Evolutionary conservation across 1,140 invertebrate species (phyloP), one percentile per base, ranked within the genome.

Genomic region (Mercenaria mercenaria): DNA sequence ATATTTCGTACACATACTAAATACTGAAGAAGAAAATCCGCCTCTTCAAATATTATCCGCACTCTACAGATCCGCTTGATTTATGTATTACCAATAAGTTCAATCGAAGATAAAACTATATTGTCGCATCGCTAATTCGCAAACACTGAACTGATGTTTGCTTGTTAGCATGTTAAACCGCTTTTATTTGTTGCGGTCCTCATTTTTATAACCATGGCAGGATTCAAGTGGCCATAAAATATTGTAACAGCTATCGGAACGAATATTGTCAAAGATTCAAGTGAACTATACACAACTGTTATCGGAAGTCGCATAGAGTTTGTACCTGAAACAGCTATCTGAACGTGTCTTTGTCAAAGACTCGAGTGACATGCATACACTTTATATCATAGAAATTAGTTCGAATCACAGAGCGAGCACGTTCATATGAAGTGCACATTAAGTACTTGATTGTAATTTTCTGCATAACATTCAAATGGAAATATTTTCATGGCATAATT

Each of bases 191-290:
- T 72, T 41, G 8, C 67, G 34, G 4, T 20, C 67, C 15, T 72
- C 34, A 39, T 37, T 72, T 67, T 72, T 72, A 72, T 72, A 39
- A 8, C 34, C 34, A 20, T 34, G 37, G n/a, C 67, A 37, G 23
- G 29, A 72, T 34, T 72, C 34, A 20, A 72, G 67, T 72, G 67
- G 34, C n/a, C 34, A 39, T 72, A 72, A 72, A 72, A 72, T 26
- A 32, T 72, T 39, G 67, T 72, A 72, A 39, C 67, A 72, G 23
- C 34, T 72, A 72, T 72, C 23, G n/a, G 34, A 39, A 72, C 26
- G 34, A 15, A 39, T 39, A 8, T 72, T 72, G 67, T 72, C 67
- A 39, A 72, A 15, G 2, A 26, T 2, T 72, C 23, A 26, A 72
- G 37, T 29, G 67, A n/a, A 39, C 32, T 39, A 23, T 15, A 41